Evolutionary conservation across 2,888 invertebrate genomes (phyloP), one percentile per base, ranked within the genome.

Genomic region (Norana najaformis): DNA sequence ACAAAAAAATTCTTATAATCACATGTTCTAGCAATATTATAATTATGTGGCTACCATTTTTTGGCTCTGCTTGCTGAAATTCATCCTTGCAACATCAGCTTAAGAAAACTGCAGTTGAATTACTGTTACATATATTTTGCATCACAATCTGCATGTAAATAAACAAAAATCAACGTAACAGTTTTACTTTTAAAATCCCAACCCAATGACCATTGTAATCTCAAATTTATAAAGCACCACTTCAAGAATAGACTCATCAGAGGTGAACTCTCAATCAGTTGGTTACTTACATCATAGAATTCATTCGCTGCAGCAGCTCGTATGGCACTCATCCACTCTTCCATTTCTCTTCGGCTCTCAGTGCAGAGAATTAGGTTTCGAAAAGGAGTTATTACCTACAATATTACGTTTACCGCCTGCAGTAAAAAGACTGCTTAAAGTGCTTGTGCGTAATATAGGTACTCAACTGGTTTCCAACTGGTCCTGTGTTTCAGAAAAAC

Each of bases 271-370:
- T 41, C 47, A 14, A 18, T 18, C 53, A 53, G n/a, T 11, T 69
- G 69, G n/a, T n/a, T 35, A 82, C 82, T 82, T 92, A 96, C 96
- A 94, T 96, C 95, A 93, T 95, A 95, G 92, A 95, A 95, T 92
- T 96, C 95, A 91, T 95, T 95, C 93, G 94, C 95, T 90, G 94
- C 93, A 47, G 97, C 97, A 93, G 97, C 96, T 94, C 97, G 97
- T 90, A 98, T 95, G 39, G 97, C 97, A 90, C 96, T 96, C 92
- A 98, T 96, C 98, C 98, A 98, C 94, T 97, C 97, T 95, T 98
- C 98, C 98, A 98, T 98, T 94, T 98, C 97, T 94, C 96, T 96
- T 93, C 97, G 96, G 89, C 96, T 96, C 93, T 97, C 97, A 14
- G 95, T 94, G 91, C 93, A 94, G 90, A 95, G 92, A 41, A 94